Base-by-base conservation (phyloP, 2,888 invertebrate species). In the Polymixis flavicincta region DNA sequence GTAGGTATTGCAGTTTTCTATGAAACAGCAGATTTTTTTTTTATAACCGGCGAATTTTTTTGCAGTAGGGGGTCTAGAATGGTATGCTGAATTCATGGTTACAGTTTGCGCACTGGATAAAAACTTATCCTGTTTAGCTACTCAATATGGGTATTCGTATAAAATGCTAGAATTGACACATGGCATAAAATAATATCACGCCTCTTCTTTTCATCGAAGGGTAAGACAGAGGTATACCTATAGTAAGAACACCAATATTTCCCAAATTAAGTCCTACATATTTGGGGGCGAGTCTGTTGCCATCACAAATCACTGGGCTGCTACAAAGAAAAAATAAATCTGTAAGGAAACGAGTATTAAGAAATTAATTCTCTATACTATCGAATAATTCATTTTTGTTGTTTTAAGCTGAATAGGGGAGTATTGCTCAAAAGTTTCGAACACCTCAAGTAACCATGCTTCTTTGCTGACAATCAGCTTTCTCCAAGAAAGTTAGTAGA, bases 401-500 rank as follows among this genome's bases (percentile, higher is more conserved):
- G 2, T n/a, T 22, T 17, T 50, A n/a, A 11, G 6, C 17, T 54
- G 17, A 54, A n/a, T 32, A 0, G 3, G 3, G 9, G 14, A 9
- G 11, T 6, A n/a, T 66, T n/a, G 22, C 32, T 0, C 2, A 17
- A 42, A 37, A n/a, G 11, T 32, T 6, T 0, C 2, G n/a, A 32
- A 0, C 7, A 66, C 55, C 11, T 32, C 3, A 54, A 54, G 14
- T 17, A 54, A 32, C 52, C 32, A 52, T 17, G 11, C 11, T 54
- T 54, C n/a, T n/a, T n/a, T n/a, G 4, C 32, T 32, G 19, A 50
- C 37, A 54, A 22, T 54, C n/a, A 0, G 25, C 32, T 80, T 78
- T 73, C 65, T 52, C 19, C 22, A 64, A 32, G 63, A 64, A 81
- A 78, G 63, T 57, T 67, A 54, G 37, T 52, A 61, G 32, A 50